Base-by-base conservation (phyloP, 1,140 invertebrate species). In the Anadara kagoshimensis region DNA sequence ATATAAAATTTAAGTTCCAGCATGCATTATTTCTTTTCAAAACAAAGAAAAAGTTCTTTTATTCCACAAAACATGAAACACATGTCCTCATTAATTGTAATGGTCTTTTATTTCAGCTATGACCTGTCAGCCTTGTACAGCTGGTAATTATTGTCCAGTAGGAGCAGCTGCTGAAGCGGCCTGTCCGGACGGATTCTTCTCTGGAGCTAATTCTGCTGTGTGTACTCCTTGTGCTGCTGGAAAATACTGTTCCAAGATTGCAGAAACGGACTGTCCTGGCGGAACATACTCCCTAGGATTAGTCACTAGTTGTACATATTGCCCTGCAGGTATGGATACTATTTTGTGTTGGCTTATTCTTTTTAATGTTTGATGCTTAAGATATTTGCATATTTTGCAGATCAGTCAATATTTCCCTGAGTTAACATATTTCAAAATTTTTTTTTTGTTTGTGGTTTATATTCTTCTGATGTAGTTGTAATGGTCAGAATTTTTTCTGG, bases 211-310 rank as follows among this genome's bases (percentile, higher is more conserved):
- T 18, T 59, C 77, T 16, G 12, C 26, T n/a, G 20, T 43, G 0
- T 87, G 86, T 73, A 71, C 76, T 10, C 26, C 11, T 10, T 87
- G 86, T 78, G 67, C 78, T 4, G 72, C 80, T 5, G 86, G 86
- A 26, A 77, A 81, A 47, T 68, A 67, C 1, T 87, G 86, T 63
- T 61, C 81, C 14, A 72, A 73, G 18, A 74, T 78, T 8, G 63
- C 70, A 5, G 75, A 69, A 24, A 75, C 76, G 7, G 74, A 41
- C 36, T 88, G 86, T 77, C 49, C 71, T 7, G 62, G 53, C 47
- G 86, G 86, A 0, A 82, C 80, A 11, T 85, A 87, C 63, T 85
- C 85, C 10, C 68, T 84, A 16, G 80, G 79, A 18, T 63, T 65
- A 45, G 74, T 73, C 3, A 78, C 79, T 0, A 70, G 66, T 12